Evolutionary conservation across 2,888 invertebrate genomes (phyloP), one percentile per base, ranked within the genome.

Genomic region (Erpobdella octoculata): DNA sequence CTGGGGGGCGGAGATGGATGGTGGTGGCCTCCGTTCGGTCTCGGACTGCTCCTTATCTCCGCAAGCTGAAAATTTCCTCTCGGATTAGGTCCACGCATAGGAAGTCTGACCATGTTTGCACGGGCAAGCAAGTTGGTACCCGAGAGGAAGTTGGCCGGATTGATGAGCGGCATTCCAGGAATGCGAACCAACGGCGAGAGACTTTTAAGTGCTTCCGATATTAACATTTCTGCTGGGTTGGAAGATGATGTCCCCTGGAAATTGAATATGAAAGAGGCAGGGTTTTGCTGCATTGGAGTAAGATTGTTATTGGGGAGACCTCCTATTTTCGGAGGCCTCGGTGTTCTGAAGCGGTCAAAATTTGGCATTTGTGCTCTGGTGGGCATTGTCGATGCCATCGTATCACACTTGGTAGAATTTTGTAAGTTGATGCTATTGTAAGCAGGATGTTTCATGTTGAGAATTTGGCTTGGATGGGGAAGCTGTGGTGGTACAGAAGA

Each of bases 391-490:
- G 53, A 28, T 8, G 53, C 21, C n/a, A 53, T 53, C 18, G 18
- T 18, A 18, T 41, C 9, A 18, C 41, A 9, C 9, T 18, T 12
- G 41, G 41, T 18, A 41, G 41, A 41, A 28, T 53, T 53, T 53
- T 53, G 53, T 6, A 6, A 6, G n/a, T 53, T 28, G 8, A 53
- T 3, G 8, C 1, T n/a, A 15, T 53, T 53, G 53, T 53, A 53
- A 28, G 53, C 53, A 53, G 53, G 53, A n/a, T 53, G 53, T 8
- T 53, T 62, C 62, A 33, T 62, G 31, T 35, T 62, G 62, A 62
- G 62, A n/a, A 33, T 62, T 9, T 62, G 62, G 33, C 62, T 62
- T 33, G 62, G 62, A 6, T 62, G 62, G 62, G 31, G 62, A 4
- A 62, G 18, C 18, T 62, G 31, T n/a, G n/a, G n/a, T n/a, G n/a